Evolutionary conservation across 2,113 vertebrate genomes (phyloP), one percentile per base, ranked within the genome.

Genomic region (Labeo catla): DNA sequence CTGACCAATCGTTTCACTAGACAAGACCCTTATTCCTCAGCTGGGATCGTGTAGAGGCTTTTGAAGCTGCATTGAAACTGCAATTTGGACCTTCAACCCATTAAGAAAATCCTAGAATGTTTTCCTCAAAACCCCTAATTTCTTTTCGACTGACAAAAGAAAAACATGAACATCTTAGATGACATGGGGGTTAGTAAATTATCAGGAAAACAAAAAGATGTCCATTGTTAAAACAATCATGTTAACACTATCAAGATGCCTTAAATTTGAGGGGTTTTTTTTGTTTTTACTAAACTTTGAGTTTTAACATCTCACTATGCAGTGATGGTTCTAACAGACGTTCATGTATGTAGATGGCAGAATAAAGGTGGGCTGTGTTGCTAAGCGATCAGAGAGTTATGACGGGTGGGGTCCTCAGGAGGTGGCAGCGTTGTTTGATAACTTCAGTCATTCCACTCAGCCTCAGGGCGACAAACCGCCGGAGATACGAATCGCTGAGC

Each of bases 391-490:
- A 61, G 74, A 59, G 76, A 84, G 59, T 70, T 86, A 54, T 90
- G 87, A 90, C 83, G 81, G 84, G 84, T 85, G 76, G 86, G 86
- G 86, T 88, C 81, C 84, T 90, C 85, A 79, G 72, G 86, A 86
- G 83, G 70, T 87, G 84, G 50, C 86, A 85, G 66, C 45, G 23
- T 70, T 76, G 80, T 82, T 89, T 91, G 91, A 91, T 91, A 91
- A 87, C 89, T 86, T 88, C 90, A 87, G 84, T 88, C 88, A 83
- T 86, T 83, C 83, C 12, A 15, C 76, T 87, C 79, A 84, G 89
- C 91, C 91, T 85, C 84, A 89, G 89, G 91, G 89, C 84, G 81
- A 90, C 86, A 90, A 91, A 87, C 81, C 88, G 8, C 90, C 87
- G 77, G 88, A 89, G 91, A 90, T 89, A 81, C 34, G 5, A 87